Percentiles rank a stretch among this genome's conserved stretches.
Evolutionary conservation across 2,797 vertebrate genomes (phyloP).

Genomic region (Urophycis tenuis): DNA sequence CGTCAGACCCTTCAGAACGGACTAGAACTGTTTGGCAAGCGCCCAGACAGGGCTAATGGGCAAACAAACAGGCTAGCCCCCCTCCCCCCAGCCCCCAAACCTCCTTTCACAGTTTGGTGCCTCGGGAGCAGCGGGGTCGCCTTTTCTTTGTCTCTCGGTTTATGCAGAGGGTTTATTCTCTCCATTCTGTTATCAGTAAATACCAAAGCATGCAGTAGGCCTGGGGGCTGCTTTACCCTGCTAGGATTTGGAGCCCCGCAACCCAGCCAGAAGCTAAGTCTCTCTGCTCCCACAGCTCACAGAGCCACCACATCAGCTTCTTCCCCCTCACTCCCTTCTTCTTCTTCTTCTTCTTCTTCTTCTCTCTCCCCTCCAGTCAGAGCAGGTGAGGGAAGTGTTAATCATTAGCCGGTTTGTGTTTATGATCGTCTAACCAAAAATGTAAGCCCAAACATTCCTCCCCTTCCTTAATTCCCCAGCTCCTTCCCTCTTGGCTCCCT

Average conservation of each 20-base stretch:
- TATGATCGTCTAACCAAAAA: neutral
- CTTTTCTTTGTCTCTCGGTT: conserved; percentile 50
- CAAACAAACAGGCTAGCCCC: conserved; percentile 54
- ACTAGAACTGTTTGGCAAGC: conserved; percentile 52
- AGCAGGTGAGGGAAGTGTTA: neutral
- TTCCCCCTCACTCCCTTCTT: neutral
- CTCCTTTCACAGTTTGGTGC: conserved; percentile 44
- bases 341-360: neutral
- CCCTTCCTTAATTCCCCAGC: neutral
- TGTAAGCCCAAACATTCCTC: neutral
- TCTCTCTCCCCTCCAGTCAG: neutral
- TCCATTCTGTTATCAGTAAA: conserved; percentile 45
- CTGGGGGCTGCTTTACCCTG: neutral
- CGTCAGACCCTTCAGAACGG: conserved; percentile 16
- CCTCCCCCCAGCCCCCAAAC: conserved; percentile 18
- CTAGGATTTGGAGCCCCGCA: neutral
- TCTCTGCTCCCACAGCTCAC: neutral
- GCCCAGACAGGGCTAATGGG: conserved; percentile 48
- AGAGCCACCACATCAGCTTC: neutral
- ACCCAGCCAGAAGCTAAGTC: neutral
- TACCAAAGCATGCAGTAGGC: conserved; percentile 25
- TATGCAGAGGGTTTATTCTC: conserved; percentile 50
- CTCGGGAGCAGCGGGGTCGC: conserved; percentile 46
- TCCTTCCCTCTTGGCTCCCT: neutral
- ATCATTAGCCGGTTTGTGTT: neutral